Conservation (phyloP, 2,888 invertebrate genomes). For the Drosophila merina region DNA sequence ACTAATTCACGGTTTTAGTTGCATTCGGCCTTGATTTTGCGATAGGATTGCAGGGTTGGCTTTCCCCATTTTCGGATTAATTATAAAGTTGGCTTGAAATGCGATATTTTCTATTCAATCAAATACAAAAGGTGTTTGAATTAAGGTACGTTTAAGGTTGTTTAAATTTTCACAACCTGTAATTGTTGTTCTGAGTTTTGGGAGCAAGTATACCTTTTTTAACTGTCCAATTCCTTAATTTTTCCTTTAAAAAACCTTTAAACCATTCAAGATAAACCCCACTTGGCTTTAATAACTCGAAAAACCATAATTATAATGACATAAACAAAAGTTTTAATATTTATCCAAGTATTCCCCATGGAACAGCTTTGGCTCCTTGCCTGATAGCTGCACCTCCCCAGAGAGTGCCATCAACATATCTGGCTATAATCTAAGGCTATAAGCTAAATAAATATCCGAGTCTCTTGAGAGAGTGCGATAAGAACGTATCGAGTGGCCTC, state of each 20-base stretch:
- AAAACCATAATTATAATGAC: not conserved
- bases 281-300: not conserved
- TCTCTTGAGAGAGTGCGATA: constrained; percentile 11
- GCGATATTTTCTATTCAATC: too few relatives aligned
- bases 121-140: too few relatives aligned
- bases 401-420: constrained; percentile 34
- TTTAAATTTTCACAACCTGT: too few relatives aligned
- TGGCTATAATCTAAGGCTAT: constrained; percentile 28
- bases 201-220: too few relatives aligned
- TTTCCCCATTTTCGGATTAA: not conserved
- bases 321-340: not conserved
- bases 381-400: constrained; percentile 13
- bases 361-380: constrained; percentile 1
- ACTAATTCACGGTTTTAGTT: constrained; percentile 34
- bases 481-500: constrained; percentile 13
- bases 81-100: not conserved
- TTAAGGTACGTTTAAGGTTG: too few relatives aligned
- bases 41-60: constrained; percentile 22
- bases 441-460: constrained; percentile 27
- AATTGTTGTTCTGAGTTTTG: too few relatives aligned
- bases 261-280: not conserved
- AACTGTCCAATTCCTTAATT: too few relatives aligned
- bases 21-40: constrained; percentile 36
- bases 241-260: not conserved
- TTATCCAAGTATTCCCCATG: constrained; percentile 3